Evolutionary conservation across 2,113 vertebrate species (phyloP).

Genomic region (Leptobrachium leishanense): DNA sequence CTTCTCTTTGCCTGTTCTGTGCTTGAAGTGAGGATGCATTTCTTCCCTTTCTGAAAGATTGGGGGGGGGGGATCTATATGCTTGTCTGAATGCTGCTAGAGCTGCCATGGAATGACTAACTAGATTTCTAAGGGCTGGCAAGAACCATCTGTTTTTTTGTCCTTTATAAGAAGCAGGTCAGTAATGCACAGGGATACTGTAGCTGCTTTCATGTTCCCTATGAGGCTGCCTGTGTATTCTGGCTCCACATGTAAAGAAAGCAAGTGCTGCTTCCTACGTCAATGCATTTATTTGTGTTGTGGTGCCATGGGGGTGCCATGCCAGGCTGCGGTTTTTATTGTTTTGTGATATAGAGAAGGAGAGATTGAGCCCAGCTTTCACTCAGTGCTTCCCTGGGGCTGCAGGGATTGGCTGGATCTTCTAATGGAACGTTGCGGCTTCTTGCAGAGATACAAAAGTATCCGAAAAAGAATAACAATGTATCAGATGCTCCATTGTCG

Average conservation of each 20-base stretch:
- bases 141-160: background rate
- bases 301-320: background rate
- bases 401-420: too few species aligned
- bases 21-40: background rate
- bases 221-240: background rate
- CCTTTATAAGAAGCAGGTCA: slow-evolving; percentile 17
- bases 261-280: background rate
- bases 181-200: background rate
- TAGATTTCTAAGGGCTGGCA: background rate
- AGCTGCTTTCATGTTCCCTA: slow-evolving; percentile 3
- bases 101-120: background rate
- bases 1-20: background rate
- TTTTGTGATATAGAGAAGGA: background rate
- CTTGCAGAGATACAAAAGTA: too few species aligned
- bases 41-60: background rate
- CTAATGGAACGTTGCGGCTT: too few species aligned
- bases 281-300: background rate
- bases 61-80: background rate
- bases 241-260: slow-evolving; percentile 16
- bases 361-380: background rate
- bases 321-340: too few species aligned
- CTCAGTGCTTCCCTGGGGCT: too few species aligned
- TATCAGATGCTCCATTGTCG: too few species aligned
- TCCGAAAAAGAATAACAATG: too few species aligned
- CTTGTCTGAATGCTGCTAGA: background rate